Conservation (phyloP, 2,888 invertebrate species). For the Bombylius discolor region DNA sequence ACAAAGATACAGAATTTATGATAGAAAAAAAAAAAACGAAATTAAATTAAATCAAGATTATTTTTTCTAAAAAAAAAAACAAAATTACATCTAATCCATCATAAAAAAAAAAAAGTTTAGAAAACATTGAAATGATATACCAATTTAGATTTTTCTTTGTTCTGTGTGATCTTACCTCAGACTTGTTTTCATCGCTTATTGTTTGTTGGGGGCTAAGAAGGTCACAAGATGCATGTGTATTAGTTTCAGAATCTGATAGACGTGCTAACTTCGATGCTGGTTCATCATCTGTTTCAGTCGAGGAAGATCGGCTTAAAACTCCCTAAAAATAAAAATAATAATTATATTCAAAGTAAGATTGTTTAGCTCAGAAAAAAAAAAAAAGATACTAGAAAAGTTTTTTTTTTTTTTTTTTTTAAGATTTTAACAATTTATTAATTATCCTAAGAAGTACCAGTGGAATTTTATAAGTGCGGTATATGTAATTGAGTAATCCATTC, state of each 20-base stretch:
- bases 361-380: neutral
- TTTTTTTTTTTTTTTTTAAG: neutral
- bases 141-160: neutral
- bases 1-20: too few relatives aligned
- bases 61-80: too few relatives aligned
- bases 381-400: neutral
- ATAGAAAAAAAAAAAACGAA: neutral
- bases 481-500: too few relatives aligned
- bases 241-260: slow-evolving; percentile 33
- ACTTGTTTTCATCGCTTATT: slow-evolving; percentile 12
- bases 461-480: too few relatives aligned
- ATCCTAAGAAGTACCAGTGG: too few relatives aligned
- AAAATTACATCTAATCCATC: too few relatives aligned
- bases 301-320: slow-evolving; percentile 17
- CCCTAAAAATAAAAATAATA: slow-evolving; percentile 13
- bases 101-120: neutral
- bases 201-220: slow-evolving; percentile 3
- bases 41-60: neutral
- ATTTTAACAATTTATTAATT: too few relatives aligned
- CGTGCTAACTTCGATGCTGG: slow-evolving; percentile 64
- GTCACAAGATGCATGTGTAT: slow-evolving; percentile 11
- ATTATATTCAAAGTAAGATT: too few relatives aligned
- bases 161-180: slow-evolving; percentile 7
- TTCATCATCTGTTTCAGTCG: slow-evolving; percentile 60
- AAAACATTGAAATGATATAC: neutral